These are phyloP conservation scores for Latrodectus elegans DNA, from an alignment of 2,888 invertebrate genomes.

Conservation along the genomic window DNA sequence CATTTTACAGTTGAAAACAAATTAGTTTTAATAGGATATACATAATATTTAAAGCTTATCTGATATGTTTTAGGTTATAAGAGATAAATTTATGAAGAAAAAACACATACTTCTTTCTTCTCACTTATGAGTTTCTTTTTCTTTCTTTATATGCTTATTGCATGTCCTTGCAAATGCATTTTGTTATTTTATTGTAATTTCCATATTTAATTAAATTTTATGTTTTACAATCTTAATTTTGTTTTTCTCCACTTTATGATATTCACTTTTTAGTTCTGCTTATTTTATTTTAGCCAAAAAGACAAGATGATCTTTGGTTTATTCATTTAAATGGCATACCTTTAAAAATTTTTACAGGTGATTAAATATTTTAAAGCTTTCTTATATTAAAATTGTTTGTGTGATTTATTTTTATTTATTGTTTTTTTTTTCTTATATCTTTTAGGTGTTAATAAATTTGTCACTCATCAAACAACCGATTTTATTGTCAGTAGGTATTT, in stretches of 20 bases:
- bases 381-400: slow-evolving; percentile 7
- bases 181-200: background rate
- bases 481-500: slow-evolving; percentile 58
- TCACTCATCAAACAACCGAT: slow-evolving; percentile 47
- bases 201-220: background rate
- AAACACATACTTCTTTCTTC: background rate
- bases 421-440: slow-evolving; percentile 72
- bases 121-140: background rate
- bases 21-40: too few relatives aligned
- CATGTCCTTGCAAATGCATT: background rate
- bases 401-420: background rate
- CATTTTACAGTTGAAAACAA: too few relatives aligned
- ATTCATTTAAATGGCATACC: slow-evolving; percentile 49
- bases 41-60: too few relatives aligned
- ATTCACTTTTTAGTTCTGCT: slow-evolving; percentile 1
- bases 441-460: slow-evolving; percentile 60
- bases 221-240: slow-evolving; percentile 11
- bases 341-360: slow-evolving; percentile 52
- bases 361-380: background rate
- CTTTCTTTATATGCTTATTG: background rate
- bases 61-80: too few relatives aligned
- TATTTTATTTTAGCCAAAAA: slow-evolving; percentile 59
- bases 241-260: slow-evolving; percentile 1
- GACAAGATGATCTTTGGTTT: slow-evolving; percentile 63
- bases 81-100: too few relatives aligned